phyloP scores from a whole-genome alignment of 2,888 invertebrate genomes.

The Apodemia zela region DNA sequence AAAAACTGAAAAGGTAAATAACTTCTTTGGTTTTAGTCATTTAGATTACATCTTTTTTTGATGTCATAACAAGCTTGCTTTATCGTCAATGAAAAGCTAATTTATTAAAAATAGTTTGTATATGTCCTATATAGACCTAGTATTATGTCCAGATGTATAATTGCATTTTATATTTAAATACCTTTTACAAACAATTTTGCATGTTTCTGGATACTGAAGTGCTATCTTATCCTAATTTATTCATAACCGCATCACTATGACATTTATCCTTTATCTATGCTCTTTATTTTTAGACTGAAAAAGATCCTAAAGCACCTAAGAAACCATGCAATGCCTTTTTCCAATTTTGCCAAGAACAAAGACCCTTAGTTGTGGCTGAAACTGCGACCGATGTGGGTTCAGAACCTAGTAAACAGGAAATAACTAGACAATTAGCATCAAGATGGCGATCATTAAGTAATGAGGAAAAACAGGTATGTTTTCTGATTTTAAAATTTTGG shows the following conservation, averaged over 20 bases:
- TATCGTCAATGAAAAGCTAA: background rate
- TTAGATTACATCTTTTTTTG: no score
- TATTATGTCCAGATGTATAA: no score
- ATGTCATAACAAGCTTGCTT: background rate
- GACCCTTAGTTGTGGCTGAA: constrained; percentile 86
- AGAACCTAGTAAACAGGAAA: constrained; percentile 87
- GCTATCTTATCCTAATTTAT: background rate
- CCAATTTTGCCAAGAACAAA: constrained; percentile 89
- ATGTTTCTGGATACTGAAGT: background rate
- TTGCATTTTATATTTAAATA: no score
- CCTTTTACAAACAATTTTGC: background rate
- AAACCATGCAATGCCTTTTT: constrained; percentile 90
- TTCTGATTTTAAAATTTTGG: no score
- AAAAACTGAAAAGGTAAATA: constrained; percentile 78
- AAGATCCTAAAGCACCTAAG: constrained; percentile 88
- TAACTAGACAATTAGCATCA: constrained; percentile 86
- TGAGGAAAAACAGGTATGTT: constrained; percentile 84
- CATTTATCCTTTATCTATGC: no score
- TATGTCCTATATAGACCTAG: no score
- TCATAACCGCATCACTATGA: no score
- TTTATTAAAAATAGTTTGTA: no score
- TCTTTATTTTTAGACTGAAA: constrained; percentile 52
- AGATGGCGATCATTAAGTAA: constrained; percentile 86
- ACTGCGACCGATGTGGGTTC: constrained; percentile 81
- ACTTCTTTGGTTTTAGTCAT: background rate